Evolutionary conservation across 2,888 invertebrate species (phyloP).

Genomic region (Polyommatus icarus): DNA sequence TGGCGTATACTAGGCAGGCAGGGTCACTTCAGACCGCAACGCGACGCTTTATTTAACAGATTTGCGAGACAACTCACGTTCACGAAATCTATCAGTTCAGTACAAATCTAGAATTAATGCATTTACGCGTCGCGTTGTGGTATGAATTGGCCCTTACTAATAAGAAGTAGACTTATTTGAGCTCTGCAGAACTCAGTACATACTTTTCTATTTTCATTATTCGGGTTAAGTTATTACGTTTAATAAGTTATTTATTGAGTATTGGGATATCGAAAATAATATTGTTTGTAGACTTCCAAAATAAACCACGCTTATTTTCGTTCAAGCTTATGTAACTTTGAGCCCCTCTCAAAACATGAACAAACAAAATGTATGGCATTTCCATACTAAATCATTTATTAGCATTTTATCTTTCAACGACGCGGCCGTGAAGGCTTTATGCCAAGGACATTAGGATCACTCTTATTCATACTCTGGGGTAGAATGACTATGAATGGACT

Average conservation of each 20-base stretch:
- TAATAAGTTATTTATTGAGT: neutral
- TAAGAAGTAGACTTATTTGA: too few species aligned
- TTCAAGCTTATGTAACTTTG: neutral
- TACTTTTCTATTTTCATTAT: neutral
- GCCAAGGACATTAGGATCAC: neutral
- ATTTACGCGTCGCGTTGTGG: too few species aligned
- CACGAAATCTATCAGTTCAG: too few species aligned
- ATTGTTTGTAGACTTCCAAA: neutral
- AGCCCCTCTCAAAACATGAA: neutral
- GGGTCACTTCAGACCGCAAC: too few species aligned
- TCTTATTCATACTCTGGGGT: neutral
- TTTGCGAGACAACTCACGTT: too few species aligned
- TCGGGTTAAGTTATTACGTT: neutral
- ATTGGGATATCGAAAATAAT: neutral
- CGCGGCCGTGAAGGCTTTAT: neutral
- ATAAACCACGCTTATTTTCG: neutral
- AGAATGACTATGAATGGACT: neutral
- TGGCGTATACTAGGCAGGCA: too few species aligned
- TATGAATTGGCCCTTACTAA: too few species aligned
- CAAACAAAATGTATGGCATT: constrained; percentile 1
- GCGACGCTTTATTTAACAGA: too few species aligned
- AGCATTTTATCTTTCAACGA: constrained; percentile 4
- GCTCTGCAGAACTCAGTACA: too few species aligned
- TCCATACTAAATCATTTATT: neutral
- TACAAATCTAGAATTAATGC: too few species aligned